Conservation (phyloP, 92 coral and sea anemone genomes). For the Epizoanthus rinbou region DNA sequence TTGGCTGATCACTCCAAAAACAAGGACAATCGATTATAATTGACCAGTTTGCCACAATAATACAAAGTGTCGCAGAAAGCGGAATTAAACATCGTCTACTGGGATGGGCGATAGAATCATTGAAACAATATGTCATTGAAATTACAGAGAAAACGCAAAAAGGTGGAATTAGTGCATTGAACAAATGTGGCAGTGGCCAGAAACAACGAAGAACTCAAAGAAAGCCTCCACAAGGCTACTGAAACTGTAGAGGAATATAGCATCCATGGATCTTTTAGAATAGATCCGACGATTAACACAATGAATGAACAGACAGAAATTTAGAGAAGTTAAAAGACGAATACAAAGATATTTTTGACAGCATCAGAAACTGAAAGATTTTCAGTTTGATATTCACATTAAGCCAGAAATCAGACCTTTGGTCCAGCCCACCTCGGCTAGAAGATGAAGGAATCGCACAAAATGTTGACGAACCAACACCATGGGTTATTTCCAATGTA, state of each 20-base stretch:
- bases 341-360: background rate
- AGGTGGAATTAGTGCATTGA: constrained; percentile 8
- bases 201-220: background rate
- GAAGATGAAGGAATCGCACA: too few species aligned
- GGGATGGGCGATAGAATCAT: constrained; percentile 18
- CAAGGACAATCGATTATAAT: constrained; percentile 38
- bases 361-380: constrained; percentile 40
- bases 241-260: constrained; percentile 5
- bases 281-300: too few species aligned
- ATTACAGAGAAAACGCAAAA: background rate
- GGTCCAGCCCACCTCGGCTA: too few species aligned
- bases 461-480: too few species aligned
- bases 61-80: constrained; percentile 37
- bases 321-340: background rate
- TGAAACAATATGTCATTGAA: constrained; percentile 30
- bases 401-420: constrained; percentile 5
- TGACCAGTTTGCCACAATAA: constrained; percentile 37
- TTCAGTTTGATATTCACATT: constrained; percentile 40
- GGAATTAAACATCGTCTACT: constrained; percentile 24
- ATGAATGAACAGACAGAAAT: background rate
- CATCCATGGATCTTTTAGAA: too few species aligned
- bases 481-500: too few species aligned
- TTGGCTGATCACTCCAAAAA: constrained; percentile 6
- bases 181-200: background rate
- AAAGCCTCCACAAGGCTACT: background rate